Evolutionary conservation across 2,888 invertebrate genomes (phyloP), one percentile per base, ranked within the genome.

Genomic region (Tholera decimalis): DNA sequence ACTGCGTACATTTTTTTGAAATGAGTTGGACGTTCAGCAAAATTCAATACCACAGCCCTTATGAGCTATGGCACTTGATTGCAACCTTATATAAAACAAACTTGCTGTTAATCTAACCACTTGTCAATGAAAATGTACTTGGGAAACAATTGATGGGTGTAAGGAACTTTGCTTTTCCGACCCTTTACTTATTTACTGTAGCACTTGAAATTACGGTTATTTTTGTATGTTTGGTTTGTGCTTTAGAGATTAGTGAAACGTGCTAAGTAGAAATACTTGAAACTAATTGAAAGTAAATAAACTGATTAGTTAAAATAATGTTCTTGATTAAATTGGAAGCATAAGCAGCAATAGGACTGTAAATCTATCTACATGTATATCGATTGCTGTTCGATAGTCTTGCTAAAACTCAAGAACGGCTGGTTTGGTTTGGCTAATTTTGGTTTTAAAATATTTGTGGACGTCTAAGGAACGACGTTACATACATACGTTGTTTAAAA

Each of bases 111-210:
- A 69, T 44, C 44, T 15, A 8, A 55, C 30, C 30, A 39, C 8
- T 50, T n/a, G n/a, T 46, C 65, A 68, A 56, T 50, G 46, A 49
- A 43, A 55, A n/a, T 26, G 33, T 37, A 63, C 58, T 78, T 20
- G 8, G 62, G 33, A 49, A n/a, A 75, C 67, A 72, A 74, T 80
- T 47, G 50, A 41, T 5, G 43, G 54, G 81, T 65, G 68, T 55
- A 83, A 82, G 68, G 22, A 76, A 83, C 81, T 80, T 76, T 70
- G 63, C 41, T 65, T 73, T 76, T 63, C 71, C 66, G 66, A 73
- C n/a, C 53, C 41, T 60, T n/a, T 2, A 4, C 13, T 46, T 68
- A 51, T 63, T 57, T 65, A n/a, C n/a, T 35, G 28, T 55, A 50
- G 43, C 15, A 35, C 54, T 71, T 39, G 30, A 26, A 24, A 39